These are phyloP conservation scores for Murina feae DNA, from an alignment of 2,113 vertebrate genomes.

Conservation along the genomic window DNA sequence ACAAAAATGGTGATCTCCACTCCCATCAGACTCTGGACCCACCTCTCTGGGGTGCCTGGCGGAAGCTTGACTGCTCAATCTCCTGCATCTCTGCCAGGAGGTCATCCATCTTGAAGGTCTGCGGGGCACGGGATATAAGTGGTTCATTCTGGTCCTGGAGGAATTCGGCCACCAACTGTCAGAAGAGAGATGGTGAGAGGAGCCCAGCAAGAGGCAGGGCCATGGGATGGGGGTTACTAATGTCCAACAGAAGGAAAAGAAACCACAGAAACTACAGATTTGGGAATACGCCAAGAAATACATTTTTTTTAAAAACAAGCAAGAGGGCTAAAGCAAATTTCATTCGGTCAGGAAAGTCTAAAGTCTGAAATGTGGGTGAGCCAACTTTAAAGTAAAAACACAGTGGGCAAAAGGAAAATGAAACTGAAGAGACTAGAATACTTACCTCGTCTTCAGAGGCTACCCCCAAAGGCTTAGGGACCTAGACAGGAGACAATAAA, in stretches of 20 bases:
- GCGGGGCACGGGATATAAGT: conserved; percentile 88
- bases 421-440: background rate
- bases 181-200: conserved; percentile 24
- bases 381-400: conserved; percentile 9
- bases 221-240: background rate
- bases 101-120: conserved; percentile 98
- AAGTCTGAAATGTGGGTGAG: background rate
- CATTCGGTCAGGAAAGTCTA: background rate
- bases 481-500: conserved; percentile 76
- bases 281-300: background rate
- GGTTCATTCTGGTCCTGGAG: conserved; percentile 86
- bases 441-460: conserved; percentile 94
- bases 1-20: background rate
- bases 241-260: background rate
- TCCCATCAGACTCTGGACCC: background rate
- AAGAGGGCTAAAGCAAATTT: background rate
- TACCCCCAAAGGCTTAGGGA: conserved; percentile 91
- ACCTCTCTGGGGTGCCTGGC: conserved; percentile 97
- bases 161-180: conserved; percentile 95
- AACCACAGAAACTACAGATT: background rate
- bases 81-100: conserved; percentile 98
- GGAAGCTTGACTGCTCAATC: conserved; percentile 95
- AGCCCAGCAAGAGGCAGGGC: background rate
- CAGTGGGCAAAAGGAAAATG: background rate
- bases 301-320: background rate